Percentiles rank a stretch among this genome's conserved stretches.
Evolutionary conservation across 2,888 invertebrate genomes (phyloP).

Genomic region (Mythimna vitellina): DNA sequence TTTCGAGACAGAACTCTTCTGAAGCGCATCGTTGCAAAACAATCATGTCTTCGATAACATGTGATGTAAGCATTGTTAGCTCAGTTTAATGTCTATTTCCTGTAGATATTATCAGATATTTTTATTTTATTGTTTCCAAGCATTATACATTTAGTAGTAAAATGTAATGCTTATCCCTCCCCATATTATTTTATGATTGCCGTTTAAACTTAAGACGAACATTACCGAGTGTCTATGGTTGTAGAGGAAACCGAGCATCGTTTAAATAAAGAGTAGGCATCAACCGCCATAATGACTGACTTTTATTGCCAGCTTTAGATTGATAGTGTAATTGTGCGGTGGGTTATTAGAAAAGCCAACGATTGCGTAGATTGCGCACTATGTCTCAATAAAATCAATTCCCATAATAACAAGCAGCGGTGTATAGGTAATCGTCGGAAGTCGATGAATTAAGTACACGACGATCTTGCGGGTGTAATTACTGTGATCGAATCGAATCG

Average conservation of each 20-base stretch:
- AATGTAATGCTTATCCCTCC: conserved; percentile 16
- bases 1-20: conserved; percentile 30
- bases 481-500: conserved; percentile 81
- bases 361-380: conserved; percentile 69
- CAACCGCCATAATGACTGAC: conserved; percentile 60
- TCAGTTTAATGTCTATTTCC: conserved; percentile 8
- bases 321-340: conserved; percentile 67
- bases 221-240: conserved; percentile 14
- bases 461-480: conserved; percentile 78
- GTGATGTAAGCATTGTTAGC: conserved; percentile 9
- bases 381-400: conserved; percentile 80
- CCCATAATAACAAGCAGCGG: conserved; percentile 76
- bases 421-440: conserved; percentile 80
- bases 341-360: conserved; percentile 70
- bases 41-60: conserved; percentile 3
- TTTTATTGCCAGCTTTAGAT: conserved; percentile 64
- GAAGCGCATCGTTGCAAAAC: conserved; percentile 14
- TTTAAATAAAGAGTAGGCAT: conserved; percentile 58
- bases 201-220: conserved; percentile 25
- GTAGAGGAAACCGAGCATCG: conserved; percentile 41
- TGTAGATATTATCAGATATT: not conserved
- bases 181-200: conserved; percentile 42
- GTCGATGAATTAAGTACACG: conserved; percentile 79
- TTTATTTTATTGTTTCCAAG: conserved; percentile 8
- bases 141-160: conserved; percentile 15